These are phyloP conservation scores for Scartelaos histophorus DNA, from an alignment of 2,113 vertebrate species.

Conservation along the genomic window DNA sequence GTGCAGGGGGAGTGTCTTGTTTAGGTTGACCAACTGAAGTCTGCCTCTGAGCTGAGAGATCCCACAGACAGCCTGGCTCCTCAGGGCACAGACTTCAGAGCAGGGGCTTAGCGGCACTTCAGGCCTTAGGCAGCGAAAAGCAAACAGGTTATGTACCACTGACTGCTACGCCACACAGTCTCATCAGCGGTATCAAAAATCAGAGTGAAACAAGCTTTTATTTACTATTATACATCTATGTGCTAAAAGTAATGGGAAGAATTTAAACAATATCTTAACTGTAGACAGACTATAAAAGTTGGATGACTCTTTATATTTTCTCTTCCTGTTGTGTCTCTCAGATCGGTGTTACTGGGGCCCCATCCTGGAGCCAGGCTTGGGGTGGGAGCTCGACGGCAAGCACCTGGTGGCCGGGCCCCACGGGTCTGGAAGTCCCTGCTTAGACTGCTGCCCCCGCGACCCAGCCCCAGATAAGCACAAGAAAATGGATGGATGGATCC, in stretches of 20 bases:
- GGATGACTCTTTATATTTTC: no score
- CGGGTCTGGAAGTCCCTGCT: no score
- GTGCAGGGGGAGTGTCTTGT: constrained; percentile 69
- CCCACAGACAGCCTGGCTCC: constrained; percentile 89
- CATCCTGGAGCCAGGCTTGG: no score
- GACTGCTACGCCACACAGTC: not conserved
- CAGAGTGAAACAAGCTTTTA: not conserved
- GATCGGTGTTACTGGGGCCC: no score
- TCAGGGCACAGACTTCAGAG: constrained; percentile 59
- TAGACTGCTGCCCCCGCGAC: no score
- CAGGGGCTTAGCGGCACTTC: constrained; percentile 50
- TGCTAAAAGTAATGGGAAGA: not conserved
- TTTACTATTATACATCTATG: no score
- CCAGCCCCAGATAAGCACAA: no score
- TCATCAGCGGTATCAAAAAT: not conserved
- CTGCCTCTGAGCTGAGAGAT: constrained; percentile 80
- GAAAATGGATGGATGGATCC: no score
- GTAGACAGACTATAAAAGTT: no score
- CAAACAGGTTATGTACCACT: not conserved
- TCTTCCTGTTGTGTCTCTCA: no score
- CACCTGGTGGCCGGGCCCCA: no score
- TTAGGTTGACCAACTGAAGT: constrained; percentile 73
- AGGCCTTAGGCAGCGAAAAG: constrained; percentile 45
- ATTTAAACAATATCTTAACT: not conserved
- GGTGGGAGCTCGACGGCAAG: no score